Base-by-base conservation (phyloP, 2,113 vertebrate species). In the Edolisoma coerulescens region DNA sequence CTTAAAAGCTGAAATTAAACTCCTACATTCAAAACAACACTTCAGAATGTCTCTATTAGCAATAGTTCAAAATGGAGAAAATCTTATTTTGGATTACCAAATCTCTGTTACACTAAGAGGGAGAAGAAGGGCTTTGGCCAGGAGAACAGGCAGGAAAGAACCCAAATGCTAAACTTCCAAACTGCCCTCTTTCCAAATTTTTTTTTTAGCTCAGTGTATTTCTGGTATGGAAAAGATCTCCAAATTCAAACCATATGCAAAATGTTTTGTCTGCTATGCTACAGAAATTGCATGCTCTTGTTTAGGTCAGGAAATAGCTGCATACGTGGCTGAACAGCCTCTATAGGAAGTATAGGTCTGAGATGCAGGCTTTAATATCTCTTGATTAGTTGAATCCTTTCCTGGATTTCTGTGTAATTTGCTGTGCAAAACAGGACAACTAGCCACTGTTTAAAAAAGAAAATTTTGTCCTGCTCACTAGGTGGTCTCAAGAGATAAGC, bases 261-360 rank as follows among this genome's bases (percentile, higher is more conserved):
- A 60, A 15, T 28, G 3, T 12, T 61, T 92, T 77, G 18, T 65
- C n/a, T 88, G 22, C 39, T 67, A 4, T 4, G 2, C 35, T 60
- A 33, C 16, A 64, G 39, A 83, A 83, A 68, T 47, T 14, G 7
- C 16, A 22, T 44, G 33, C 4, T 69, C 32, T 63, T 71, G 1
- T 88, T 88, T 32, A 68, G 53, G 10, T n/a, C 21, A 21, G n/a
- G 33, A 39, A 50, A 42, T 16, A 67, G 13, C n/a, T 67, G 32
- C 15, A 44, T 8, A 35, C 0, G 0, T 59, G 13, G 19, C 14
- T 70, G 42, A 82, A 2, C 27, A 41, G 35, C 14, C 16, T 83
- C 33, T 20, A 5, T 6, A 80, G 53, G 41, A 69, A 80, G 26
- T 13, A 32, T 3, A 56, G 47, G 33, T 53, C 47, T 64, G 53